A percentile compares a stretch with the other conserved stretches of the same genome.
Evolutionary conservation across 2,113 vertebrate species (phyloP).

Genomic region (Setophaga petechia): DNA sequence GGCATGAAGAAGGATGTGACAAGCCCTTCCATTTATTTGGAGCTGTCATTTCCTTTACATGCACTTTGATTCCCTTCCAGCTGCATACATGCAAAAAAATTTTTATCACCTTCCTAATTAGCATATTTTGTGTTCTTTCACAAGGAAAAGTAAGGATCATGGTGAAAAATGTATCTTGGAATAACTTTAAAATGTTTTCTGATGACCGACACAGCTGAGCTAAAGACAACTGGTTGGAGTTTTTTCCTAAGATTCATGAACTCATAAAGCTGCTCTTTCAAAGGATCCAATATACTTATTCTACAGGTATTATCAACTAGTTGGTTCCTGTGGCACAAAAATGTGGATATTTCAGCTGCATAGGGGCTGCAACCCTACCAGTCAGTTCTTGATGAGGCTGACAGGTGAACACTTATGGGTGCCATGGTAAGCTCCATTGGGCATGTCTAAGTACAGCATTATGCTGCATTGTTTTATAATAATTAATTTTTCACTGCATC

Average conservation of each 20-base stretch:
- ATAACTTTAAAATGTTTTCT: background rate
- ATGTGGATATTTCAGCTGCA: background rate
- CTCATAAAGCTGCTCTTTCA: background rate
- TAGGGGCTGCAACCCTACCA: background rate
- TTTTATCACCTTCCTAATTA: background rate
- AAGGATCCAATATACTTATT: background rate
- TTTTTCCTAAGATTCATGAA: background rate
- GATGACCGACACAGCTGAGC: background rate
- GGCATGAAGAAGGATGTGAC: background rate
- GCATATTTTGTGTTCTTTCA: background rate
- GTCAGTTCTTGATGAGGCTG: background rate
- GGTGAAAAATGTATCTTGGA: background rate
- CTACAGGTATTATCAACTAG: background rate
- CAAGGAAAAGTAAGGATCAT: background rate
- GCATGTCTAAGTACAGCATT: background rate
- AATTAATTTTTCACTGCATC: background rate
- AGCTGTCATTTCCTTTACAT: background rate
- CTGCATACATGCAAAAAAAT: background rate
- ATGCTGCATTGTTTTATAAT: background rate
- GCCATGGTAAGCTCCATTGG: background rate
- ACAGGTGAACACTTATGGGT: background rate
- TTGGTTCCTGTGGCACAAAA: background rate
- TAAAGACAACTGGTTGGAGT: background rate
- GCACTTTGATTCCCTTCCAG: background rate
- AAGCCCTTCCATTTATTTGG: background rate